Percentiles rank a stretch among this genome's conserved stretches.
Conservation (phyloP, 2,113 vertebrate genomes). For the Thomomys bottae region DNA sequence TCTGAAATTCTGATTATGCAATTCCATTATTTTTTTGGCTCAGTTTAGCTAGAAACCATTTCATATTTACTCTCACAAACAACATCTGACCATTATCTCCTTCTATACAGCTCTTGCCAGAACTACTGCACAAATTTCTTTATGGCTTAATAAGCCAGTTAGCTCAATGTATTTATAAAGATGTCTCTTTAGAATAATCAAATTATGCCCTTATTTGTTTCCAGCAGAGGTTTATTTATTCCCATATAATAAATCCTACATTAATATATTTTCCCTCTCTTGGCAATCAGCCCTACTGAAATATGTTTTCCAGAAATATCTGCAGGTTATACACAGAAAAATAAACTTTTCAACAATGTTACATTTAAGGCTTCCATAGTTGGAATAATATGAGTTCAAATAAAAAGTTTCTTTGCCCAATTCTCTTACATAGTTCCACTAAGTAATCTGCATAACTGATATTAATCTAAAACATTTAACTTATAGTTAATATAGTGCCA, state of each 20-base stretch:
- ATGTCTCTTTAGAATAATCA: background rate
- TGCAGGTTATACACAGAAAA: background rate
- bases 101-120: background rate
- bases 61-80: background rate
- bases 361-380: background rate
- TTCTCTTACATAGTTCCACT: background rate
- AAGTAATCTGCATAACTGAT: background rate
- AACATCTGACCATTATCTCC: background rate
- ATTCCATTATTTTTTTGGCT: slow-evolving; percentile 23
- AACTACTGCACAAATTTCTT: background rate
- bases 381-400: slow-evolving; percentile 29
- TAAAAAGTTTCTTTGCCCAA: background rate
- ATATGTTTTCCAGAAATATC: background rate
- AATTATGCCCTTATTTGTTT: slow-evolving; percentile 8
- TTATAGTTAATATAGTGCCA: background rate
- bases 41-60: background rate
- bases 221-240: background rate
- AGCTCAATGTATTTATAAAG: background rate
- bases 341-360: background rate
- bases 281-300: background rate
- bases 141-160: background rate
- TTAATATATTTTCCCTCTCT: background rate
- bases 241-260: background rate
- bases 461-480: background rate
- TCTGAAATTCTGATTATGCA: background rate